Conservation (phyloP, 2,113 vertebrate species). For the Pseudonaja textilis region DNA sequence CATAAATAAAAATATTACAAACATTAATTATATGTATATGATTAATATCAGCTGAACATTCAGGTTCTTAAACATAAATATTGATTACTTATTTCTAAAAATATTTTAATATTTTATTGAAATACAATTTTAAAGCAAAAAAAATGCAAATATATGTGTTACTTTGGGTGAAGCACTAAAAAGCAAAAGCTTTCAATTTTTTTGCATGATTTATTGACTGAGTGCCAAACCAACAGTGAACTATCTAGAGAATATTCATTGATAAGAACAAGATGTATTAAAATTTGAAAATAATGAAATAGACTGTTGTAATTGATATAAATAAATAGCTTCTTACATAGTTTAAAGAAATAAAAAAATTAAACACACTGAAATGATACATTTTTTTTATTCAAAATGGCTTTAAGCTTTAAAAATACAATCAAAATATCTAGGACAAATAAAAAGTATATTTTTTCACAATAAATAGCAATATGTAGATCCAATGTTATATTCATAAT, state of each 20-base stretch:
- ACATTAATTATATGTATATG: conserved; percentile 8
- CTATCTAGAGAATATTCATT: conserved; percentile 32
- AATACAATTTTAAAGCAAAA: neutral
- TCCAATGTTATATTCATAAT: neutral
- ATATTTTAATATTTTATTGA: conserved; percentile 7
- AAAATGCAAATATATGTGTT: conserved; percentile 19
- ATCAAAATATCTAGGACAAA: neutral
- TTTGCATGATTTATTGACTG: conserved; percentile 40
- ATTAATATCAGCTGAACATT: conserved; percentile 16
- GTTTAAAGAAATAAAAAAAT: conserved; percentile 24
- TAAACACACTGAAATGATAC: neutral
- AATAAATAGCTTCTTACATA: neutral
- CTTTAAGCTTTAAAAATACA: neutral
- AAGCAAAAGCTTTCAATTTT: conserved; percentile 7
- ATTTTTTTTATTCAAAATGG: neutral
- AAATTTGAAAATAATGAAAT: conserved; percentile 39
- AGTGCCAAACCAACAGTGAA: conserved; percentile 20
- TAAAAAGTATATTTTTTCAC: conserved; percentile 11
- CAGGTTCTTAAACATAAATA: conserved; percentile 22
- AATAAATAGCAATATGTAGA: neutral
- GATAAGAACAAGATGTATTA: conserved; percentile 38
- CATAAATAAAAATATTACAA: conserved; percentile 7
- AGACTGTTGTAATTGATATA: conserved; percentile 16
- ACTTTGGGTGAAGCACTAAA: conserved; percentile 18
- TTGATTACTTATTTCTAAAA: conserved; percentile 28